Base-by-base conservation (phyloP, 2,113 vertebrate genomes). In the Synodontis membranacea region DNA sequence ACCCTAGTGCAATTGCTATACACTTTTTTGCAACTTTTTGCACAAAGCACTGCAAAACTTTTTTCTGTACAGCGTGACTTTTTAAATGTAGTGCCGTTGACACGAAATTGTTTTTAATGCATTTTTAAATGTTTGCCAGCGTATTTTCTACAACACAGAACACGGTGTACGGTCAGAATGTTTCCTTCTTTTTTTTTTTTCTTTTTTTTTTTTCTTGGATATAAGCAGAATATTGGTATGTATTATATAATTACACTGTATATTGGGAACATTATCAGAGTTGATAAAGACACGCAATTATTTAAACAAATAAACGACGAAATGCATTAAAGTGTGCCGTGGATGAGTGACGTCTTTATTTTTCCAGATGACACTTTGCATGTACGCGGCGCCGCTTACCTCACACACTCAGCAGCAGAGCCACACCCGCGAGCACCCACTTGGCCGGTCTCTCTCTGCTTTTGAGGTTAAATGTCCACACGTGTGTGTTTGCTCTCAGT, bases 131-230 rank as follows among this genome's bases (percentile, higher is more conserved):
- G 95, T 95, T 95, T 93, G 92, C 91, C 93, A 94, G 94, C 95
- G 93, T 95, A 96, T 97, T 96, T 96, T 96, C 95, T 97, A 95
- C 93, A 94, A 96, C 92, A 92, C 92, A 95, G 96, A 94, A 95
- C 94, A 96, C 95, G 94, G 95, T 92, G 95, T 95, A 93, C 95
- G 92, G 93, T 95, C 92, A 96, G 95, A 96, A 97, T 96, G 94
- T 95, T 96, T 96, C 92, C 93, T 95, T 95, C 92, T 80, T 96
- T 95, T 92, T 80, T 92, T 54, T 91, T 92, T 89, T n/a, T n/a
- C n/a, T n/a, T n/a, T n/a, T 95, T 92, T 80, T 96, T 95, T 92
- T 80, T 92, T 54, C 92, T 92, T 89, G 89, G 91, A 91, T 91
- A 91, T 93, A 93, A 92, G 94, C 91, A 92, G 78, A 93, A 93